Evolutionary conservation across 1,140 invertebrate species (phyloP), one percentile per base, ranked within the genome.

Genomic region (Lordiphosa collinella): DNA sequence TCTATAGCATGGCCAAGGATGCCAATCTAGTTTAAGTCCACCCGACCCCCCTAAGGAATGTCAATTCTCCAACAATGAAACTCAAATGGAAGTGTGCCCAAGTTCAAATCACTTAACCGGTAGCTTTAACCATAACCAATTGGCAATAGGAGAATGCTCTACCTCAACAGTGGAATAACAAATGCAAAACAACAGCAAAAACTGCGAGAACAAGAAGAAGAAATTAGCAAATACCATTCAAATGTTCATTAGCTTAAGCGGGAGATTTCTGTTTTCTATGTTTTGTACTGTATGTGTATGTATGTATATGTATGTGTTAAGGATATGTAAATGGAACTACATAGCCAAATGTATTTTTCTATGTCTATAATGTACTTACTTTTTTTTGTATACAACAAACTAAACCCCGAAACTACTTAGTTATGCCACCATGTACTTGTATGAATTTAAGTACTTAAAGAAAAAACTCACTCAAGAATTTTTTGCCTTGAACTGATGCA

Each of bases 1-100:
- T 99, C 90, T 95, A 97, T 89, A 91, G 93, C 72, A 97, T 99
- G 96, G 97, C 96, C 31, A 96, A 96, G 89, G 41, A 44, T 44
- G 41, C 41, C 41, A 44, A 44, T 12, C 4, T 44, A 44, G 41
- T 44, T 44, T 44, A 44, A 44, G 41, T 25, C 4, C 2, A 7
- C 25, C 11, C 12, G 25, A 1, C 18, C 18, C 18, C 18, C 4
- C 4, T 18, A 18, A 18, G 18, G 22, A 25, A 25, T 25, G 22
- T 25, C 25, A 29, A 29, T 29, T 29, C 25, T 29, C 25, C 25
- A 13, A 44, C 41, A 11, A 44, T 44, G 41, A 44, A 44, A 44
- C 41, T 44, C 41, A 44, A 44, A 44, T 12, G 4, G 22, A 44
- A 13, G 25, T n/a, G 37, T 7, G 9, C 11, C 6, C 25, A 31